Base-by-base conservation (phyloP, 2,888 invertebrate genomes). In the Heterodera filipjevi region DNA sequence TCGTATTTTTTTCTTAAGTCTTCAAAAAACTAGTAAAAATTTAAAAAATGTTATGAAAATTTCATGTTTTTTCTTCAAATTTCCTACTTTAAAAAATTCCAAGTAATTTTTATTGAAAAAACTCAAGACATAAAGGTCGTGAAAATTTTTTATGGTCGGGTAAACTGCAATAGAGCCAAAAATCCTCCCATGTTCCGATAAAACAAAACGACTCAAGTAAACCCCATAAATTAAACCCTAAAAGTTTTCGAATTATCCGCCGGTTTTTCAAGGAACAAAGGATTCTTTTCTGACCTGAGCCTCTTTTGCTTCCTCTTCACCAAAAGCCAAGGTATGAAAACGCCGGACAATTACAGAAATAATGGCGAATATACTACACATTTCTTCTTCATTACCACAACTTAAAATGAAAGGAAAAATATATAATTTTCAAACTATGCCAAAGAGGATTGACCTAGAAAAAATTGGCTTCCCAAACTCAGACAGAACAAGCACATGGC, bases 331-430 rank as follows among this genome's bases (percentile, higher is more conserved):
- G 33, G 73, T 76, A 75, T 85, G 83, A 59, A 86, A 84, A 27
- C 84, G 79, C 30, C 82, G 81, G 22, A 88, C 87, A 68, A 88
- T 84, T 5, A 84, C 83, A 12, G 83, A 84, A 35, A 88, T 86
- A 14, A 88, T 79, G 12, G 86, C 87, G 72, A 88, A 87, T 27
- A 85, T 77, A 27, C 84, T 77, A 64, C 83, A 85, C 64, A 87
- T 77, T 76, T 88, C 86, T 27, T 85, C 85, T 79, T 88, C 88
- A n/a, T 83, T 79, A n/a, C 88, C 87, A 66, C 83, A 81, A 71
- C 88, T 88, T 77, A 84, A 81, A 66, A 49, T 66, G n/a, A 22
- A 19, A 35, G 12, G 33, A 46, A 72, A 53, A 77, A 44, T 74
- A 33, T 35, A 49, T 30, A n/a, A 22, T n/a, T n/a, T 71, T 30